Percentiles rank a stretch among this genome's conserved stretches.
These are phyloP conservation scores for Spilogale gracilis DNA, from an alignment of 2,113 vertebrate genomes.

Conservation along the genomic window DNA sequence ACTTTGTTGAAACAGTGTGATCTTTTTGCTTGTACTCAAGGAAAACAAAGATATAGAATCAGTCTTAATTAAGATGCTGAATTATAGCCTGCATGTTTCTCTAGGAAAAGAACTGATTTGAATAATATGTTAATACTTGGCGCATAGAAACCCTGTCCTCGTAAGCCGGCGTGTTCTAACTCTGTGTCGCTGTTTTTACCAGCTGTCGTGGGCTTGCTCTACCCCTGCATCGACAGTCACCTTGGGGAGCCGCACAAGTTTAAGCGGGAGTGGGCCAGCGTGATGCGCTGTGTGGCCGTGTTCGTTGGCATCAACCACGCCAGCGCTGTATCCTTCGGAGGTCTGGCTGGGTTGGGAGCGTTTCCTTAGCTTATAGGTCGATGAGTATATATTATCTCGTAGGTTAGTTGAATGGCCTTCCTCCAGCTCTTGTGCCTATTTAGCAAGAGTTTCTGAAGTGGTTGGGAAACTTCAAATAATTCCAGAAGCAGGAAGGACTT, in stretches of 20 bases:
- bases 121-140: accelerated
- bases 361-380: accelerated
- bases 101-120: background rate
- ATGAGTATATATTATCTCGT: accelerated
- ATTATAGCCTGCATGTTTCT: accelerated
- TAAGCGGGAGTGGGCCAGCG: slow-evolving; percentile 92
- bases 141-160: accelerated
- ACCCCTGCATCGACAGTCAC: slow-evolving; percentile 92
- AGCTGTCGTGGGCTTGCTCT: slow-evolving; percentile 91
- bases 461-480: background rate
- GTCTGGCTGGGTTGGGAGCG: accelerated
- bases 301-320: slow-evolving; percentile 93
- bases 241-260: slow-evolving; percentile 93
- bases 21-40: background rate
- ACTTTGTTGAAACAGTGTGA: background rate
- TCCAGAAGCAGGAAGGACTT: no score
- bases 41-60: background rate
- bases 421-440: background rate
- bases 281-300: slow-evolving; percentile 92
- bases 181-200: background rate
- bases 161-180: background rate
- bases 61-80: accelerated
- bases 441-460: accelerated
- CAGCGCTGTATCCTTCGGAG: slow-evolving; percentile 91
- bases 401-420: background rate